Conservation (phyloP, 2,888 invertebrate genomes). For the Helobdella robusta region DNA sequence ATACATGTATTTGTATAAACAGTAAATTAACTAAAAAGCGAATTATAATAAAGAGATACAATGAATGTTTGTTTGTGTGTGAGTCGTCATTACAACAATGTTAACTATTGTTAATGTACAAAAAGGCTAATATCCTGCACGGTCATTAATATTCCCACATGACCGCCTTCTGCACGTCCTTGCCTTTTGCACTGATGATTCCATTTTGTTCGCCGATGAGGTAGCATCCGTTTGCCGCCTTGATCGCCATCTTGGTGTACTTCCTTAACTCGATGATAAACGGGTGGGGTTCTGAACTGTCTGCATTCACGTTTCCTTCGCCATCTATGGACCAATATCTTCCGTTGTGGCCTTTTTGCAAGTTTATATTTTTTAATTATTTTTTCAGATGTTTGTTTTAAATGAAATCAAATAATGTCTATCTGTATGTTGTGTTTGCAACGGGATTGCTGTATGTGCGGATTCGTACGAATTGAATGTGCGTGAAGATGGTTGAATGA, state of each 20-base stretch:
- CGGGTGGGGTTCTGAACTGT: conserved; percentile 70
- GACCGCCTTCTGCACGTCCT: conserved; percentile 31
- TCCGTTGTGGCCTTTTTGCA: conserved; percentile 69
- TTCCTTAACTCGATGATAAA: conserved; percentile 86
- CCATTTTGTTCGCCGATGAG: conserved; percentile 48
- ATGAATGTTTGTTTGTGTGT: no score
- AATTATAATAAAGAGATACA: background rate
- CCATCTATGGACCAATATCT: conserved; percentile 87
- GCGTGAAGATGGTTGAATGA: background rate
- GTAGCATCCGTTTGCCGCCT: conserved; percentile 58
- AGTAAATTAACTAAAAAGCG: background rate
- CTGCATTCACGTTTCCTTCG: conserved; percentile 70
- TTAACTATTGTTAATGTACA: background rate
- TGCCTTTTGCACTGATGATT: conserved; percentile 39
- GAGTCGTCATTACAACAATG: background rate
- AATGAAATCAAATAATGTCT: no score
- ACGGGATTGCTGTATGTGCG: no score
- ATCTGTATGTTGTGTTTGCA: no score
- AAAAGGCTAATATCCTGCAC: background rate
- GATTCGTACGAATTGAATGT: background rate
- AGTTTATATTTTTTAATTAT: background rate
- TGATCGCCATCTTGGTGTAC: conserved; percentile 83
- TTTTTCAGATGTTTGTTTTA: no score
- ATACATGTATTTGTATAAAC: background rate
- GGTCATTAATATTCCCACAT: conserved; percentile 37